These are phyloP conservation scores for Acanthurus tractus DNA, from an alignment of 2,797 vertebrate species.

Conservation along the genomic window DNA sequence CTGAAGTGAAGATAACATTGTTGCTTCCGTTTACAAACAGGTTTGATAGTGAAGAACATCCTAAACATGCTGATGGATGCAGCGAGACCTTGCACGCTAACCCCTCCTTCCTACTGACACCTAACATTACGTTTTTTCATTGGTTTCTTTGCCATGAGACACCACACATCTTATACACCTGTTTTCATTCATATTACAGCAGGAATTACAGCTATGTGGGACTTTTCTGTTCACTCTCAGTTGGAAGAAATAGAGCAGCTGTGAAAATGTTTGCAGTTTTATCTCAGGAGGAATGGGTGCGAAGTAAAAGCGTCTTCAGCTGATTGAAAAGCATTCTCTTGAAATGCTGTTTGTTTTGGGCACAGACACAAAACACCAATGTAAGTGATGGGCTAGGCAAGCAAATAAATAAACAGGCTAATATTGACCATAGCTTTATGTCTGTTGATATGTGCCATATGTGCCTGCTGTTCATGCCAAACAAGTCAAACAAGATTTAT, in stretches of 20 bases:
- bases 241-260: conserved; percentile 73
- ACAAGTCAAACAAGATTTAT: conserved; percentile 50
- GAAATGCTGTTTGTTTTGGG: conserved; percentile 86
- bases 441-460: conserved; percentile 68
- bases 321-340: conserved; percentile 62
- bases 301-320: conserved; percentile 86
- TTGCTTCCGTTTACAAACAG: too few relatives aligned
- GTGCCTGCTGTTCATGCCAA: conserved; percentile 69
- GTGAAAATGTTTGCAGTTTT: conserved; percentile 80
- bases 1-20: too few relatives aligned
- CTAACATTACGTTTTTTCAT: neutral
- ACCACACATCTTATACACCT: neutral
- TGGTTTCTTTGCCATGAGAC: neutral
- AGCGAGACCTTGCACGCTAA: too few relatives aligned
- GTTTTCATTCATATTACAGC: conserved; percentile 9
- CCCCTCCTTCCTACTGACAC: too few relatives aligned
- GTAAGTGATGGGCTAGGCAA: conserved; percentile 83
- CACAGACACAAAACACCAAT: conserved; percentile 83
- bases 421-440: conserved; percentile 81
- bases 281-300: conserved; percentile 65
- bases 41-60: too few relatives aligned
- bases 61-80: too few relatives aligned
- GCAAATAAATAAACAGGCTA: conserved; percentile 80
- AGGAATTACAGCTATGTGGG: conserved; percentile 1
- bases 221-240: conserved; percentile 24